Evolutionary conservation across 2,888 invertebrate genomes (phyloP).

Genomic region (Philhelius pedissequus): DNA sequence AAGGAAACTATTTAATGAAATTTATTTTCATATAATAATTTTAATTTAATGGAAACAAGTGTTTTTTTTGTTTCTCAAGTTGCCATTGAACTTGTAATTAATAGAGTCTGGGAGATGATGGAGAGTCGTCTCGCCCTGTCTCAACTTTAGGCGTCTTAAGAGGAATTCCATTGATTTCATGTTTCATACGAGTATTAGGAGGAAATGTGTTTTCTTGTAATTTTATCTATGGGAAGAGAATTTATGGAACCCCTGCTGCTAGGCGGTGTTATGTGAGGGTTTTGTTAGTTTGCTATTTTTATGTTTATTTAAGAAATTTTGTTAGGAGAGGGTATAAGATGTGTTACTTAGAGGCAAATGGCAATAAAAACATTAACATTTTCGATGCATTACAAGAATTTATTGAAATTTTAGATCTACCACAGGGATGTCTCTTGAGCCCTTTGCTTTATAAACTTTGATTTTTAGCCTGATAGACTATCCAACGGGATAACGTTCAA

Average conservation of each 20-base stretch:
- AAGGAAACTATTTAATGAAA: slow-evolving; percentile 49
- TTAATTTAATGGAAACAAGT: slow-evolving; percentile 60
- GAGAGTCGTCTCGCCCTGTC: no score
- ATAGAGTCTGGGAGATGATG: slow-evolving; percentile 6
- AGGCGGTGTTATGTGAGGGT: background rate
- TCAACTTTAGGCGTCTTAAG: slow-evolving; percentile 1
- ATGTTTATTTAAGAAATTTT: background rate
- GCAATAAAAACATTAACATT: no score
- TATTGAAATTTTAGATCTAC: background rate
- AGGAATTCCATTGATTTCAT: slow-evolving; percentile 38
- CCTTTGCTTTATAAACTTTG: no score
- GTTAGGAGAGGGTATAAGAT: background rate
- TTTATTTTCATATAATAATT: slow-evolving; percentile 31
- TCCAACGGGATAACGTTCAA: no score
- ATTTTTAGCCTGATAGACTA: no score
- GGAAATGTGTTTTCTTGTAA: background rate
- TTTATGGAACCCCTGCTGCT: background rate
- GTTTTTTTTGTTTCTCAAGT: slow-evolving; percentile 5
- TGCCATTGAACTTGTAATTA: slow-evolving; percentile 51
- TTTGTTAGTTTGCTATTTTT: background rate
- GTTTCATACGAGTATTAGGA: background rate
- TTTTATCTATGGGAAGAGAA: background rate
- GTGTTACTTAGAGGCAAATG: background rate
- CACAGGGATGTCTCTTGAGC: no score
- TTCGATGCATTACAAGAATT: no score